Percentiles rank a stretch among this genome's conserved stretches.
These are phyloP conservation scores for Drosophila meridiana DNA, from an alignment of 2,888 invertebrate genomes.

Conservation along the genomic window DNA sequence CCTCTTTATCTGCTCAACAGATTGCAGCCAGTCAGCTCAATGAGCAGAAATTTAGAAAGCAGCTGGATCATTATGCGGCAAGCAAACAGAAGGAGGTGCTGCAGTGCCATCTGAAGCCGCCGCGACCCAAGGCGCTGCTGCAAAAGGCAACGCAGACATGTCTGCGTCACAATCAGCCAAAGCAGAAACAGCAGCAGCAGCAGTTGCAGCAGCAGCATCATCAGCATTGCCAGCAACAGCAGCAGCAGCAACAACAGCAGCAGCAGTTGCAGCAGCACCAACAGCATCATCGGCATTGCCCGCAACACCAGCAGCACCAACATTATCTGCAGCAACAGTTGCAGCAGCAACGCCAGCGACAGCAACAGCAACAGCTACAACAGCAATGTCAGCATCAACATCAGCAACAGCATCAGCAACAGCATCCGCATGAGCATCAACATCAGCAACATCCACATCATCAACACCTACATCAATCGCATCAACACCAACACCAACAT, in stretches of 20 bases:
- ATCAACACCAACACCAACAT: neutral
- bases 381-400: neutral
- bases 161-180: neutral
- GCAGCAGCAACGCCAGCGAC: neutral
- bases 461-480: neutral
- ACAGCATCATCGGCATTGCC: neutral
- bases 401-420: neutral
- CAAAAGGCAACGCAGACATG: conserved; percentile 28
- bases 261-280: neutral
- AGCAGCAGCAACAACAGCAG: neutral
- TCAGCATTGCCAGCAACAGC: neutral
- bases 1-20: neutral
- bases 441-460: neutral
- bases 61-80: neutral
- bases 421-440: neutral
- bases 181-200: neutral
- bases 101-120: neutral
- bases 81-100: neutral
- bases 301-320: neutral
- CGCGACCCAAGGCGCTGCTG: neutral
- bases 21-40: neutral
- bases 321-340: neutral
- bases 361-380: neutral
- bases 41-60: neutral
- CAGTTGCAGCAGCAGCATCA: neutral